Base-by-base conservation (phyloP, 2,888 invertebrate genomes). In the Polyommatus icarus region DNA sequence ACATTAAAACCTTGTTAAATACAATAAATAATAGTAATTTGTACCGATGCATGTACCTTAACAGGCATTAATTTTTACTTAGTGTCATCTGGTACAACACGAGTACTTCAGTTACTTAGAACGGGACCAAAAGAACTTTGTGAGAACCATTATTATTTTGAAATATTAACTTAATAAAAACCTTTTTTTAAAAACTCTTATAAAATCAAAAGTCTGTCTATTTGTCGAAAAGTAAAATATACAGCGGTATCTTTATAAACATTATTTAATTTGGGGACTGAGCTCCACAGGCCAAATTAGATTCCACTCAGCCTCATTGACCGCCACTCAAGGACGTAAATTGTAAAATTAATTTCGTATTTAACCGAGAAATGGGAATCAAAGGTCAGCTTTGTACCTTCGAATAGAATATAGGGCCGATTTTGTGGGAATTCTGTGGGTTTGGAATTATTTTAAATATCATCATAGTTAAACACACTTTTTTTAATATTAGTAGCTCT, bases 331-430 rank as follows among this genome's bases (percentile, higher is more conserved):
- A 29, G 67, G 67, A 67, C 29, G 67, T 67, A 29, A 67, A 67
- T 67, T 67, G 29, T 67, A 67, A 67, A 67, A 67, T 67, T 67
- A 67, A 67, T 67, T 67, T 67, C 29, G 67, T 67, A 32, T 67
- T 67, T 67, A 67, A 32, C 67, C 29, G 67, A 67, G 67, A 32
- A 67, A 67, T 67, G 29, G 67, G 67, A 67, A 67, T 29, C 67
- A 67, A 67, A 67, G 67, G 67, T 67, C 29, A 67, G 15, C 29
- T 67, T 15, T 29, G 67, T 67, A 61, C 24, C 29, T 67, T 67
- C 29, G 1, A 5, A 67, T 6, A 29, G 5, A 67, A 67, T 67
- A 8, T 10, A 61, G 12, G 10, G 24, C 3, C 15, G 29, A 29
- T 32, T 67, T 67, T 15, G 15, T 29, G 15, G 24, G 67, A 67